Percentiles rank a stretch among this genome's conserved stretches.
Conservation (phyloP, 2,797 vertebrate species). For the Pipistrellus kuhlii region DNA sequence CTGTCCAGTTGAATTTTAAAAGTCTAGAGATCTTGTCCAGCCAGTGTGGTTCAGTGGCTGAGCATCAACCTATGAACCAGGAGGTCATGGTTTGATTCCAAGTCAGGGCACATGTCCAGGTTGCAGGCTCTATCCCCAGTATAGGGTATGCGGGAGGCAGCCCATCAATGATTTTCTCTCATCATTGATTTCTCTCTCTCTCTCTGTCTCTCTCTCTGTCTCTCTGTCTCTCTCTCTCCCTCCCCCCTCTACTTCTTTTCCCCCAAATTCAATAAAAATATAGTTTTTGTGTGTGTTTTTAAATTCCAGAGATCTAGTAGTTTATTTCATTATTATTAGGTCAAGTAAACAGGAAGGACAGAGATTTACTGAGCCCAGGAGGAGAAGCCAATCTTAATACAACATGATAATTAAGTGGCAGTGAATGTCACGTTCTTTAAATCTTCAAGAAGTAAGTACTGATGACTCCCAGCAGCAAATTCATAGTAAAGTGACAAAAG, state of each 20-base stretch:
- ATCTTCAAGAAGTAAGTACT: neutral
- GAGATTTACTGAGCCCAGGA: neutral
- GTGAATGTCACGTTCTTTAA: neutral
- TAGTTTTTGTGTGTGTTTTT: neutral
- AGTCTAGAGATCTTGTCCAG: neutral
- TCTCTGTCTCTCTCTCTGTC: too few species aligned
- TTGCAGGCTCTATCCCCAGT: too few species aligned
- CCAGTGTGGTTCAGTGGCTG: too few species aligned
- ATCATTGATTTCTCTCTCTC: too few species aligned
- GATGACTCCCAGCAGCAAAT: neutral
- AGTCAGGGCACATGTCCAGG: too few species aligned
- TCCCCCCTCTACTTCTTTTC: too few species aligned
- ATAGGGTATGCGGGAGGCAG: too few species aligned
- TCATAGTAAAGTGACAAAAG: neutral
- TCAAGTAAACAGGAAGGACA: neutral
- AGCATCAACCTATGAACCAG: too few species aligned
- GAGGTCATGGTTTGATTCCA: too few species aligned
- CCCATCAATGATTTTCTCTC: too few species aligned
- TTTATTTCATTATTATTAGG: slow-evolving; percentile 28
- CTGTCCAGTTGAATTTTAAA: slow-evolving; percentile 12
- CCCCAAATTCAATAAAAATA: too few species aligned
- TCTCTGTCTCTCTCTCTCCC: too few species aligned
- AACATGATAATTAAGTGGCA: slow-evolving; percentile 29
- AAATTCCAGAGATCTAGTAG: neutral
- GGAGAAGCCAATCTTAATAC: slow-evolving; percentile 4